Evolutionary conservation across 2,113 vertebrate species (phyloP).

Genomic region (Setophaga kirtlandii): DNA sequence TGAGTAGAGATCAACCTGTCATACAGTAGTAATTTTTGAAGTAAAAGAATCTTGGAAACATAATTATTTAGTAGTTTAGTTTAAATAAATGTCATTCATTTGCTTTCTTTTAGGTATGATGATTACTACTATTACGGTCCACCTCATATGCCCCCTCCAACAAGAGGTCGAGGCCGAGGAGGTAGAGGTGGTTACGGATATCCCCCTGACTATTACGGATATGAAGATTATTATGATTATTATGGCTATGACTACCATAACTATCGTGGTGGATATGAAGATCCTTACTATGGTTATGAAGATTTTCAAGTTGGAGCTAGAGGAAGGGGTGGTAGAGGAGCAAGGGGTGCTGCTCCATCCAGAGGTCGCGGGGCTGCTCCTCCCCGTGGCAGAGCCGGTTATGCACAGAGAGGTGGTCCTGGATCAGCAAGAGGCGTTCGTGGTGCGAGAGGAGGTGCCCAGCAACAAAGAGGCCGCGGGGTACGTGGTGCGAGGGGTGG

Average conservation of each 20-base stretch:
- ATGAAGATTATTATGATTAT: slow-evolving; percentile 99
- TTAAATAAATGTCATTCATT: not conserved
- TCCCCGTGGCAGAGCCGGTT: slow-evolving; percentile 91
- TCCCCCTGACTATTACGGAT: slow-evolving; percentile 95
- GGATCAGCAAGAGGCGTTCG: slow-evolving; percentile 89
- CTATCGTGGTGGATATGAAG: slow-evolving; percentile 98
- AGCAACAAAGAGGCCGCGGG: slow-evolving; percentile 96
- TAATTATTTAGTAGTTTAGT: not conserved
- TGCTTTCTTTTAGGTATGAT: slow-evolving; percentile 86
- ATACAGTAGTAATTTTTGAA: not conserved
- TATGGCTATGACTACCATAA: slow-evolving; percentile 98
- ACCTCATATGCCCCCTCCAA: slow-evolving; percentile 91
- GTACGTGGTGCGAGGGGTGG: slow-evolving; percentile 99
- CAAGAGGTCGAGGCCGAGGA: slow-evolving; percentile 90
- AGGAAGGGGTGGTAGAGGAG: slow-evolving; percentile 90
- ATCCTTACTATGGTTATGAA: slow-evolving; percentile 98
- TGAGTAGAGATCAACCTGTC: not conserved
- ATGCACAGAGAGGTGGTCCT: slow-evolving; percentile 92
- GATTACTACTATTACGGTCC: slow-evolving; percentile 98
- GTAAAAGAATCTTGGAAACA: not conserved
- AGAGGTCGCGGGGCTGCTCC: slow-evolving; percentile 88
- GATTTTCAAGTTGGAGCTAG: slow-evolving; percentile 93
- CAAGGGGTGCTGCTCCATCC: slow-evolving; percentile 87
- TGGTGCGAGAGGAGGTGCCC: slow-evolving; percentile 92
- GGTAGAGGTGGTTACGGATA: slow-evolving; percentile 91